Conservation (phyloP, 64 coral and sea anemone genomes). For the Acropora yongei region DNA sequence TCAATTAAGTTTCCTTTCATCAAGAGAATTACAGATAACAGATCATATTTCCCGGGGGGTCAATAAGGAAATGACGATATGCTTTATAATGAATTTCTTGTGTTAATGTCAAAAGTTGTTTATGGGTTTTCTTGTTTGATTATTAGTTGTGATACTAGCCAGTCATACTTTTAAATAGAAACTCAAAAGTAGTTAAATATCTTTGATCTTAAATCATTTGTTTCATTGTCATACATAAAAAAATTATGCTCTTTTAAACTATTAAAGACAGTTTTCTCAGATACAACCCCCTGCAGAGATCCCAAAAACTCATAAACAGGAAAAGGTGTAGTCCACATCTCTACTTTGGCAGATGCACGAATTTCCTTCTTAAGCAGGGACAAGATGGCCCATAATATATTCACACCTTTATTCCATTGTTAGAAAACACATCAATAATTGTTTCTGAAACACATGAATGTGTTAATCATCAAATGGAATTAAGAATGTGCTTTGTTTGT, state of each 20-base stretch:
- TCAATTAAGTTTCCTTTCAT: neutral
- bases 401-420: neutral
- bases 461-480: neutral
- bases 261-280: neutral
- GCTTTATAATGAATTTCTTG: neutral
- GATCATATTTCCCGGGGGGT: neutral
- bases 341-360: neutral
- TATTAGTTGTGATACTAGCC: neutral
- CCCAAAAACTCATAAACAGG: conserved; percentile 12
- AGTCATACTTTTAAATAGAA: neutral
- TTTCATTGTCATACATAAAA: too few relatives aligned
- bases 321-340: conserved; percentile 14
- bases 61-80: neutral
- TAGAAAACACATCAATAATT: neutral
- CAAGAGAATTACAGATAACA: neutral
- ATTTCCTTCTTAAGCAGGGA: neutral
- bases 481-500: neutral
- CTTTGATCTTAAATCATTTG: too few relatives aligned
- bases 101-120: neutral
- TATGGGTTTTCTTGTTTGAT: neutral
- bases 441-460: neutral
- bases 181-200: neutral
- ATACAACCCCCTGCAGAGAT: neutral
- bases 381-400: neutral
- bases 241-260: too few relatives aligned